Evolutionary conservation across 1,140 invertebrate species (phyloP).

Genomic region (Orchestia grillus): DNA sequence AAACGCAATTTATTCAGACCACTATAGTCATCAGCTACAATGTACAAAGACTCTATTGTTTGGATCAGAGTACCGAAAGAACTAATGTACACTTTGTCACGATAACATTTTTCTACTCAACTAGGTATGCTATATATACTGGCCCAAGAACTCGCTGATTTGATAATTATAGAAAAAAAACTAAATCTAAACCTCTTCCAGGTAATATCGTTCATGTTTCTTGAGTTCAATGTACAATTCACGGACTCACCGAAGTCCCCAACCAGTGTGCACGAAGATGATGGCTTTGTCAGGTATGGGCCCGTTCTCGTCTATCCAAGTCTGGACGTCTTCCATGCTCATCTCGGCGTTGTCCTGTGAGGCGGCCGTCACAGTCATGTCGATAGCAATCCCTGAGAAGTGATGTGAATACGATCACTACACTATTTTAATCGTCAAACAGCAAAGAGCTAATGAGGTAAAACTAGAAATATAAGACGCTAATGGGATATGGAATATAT

Average conservation of each 20-base stretch:
- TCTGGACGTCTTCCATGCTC: neutral
- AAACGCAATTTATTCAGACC: neutral
- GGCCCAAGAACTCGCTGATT: too few species aligned
- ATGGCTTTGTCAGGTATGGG: neutral
- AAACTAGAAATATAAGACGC: neutral
- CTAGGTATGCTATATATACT: too few species aligned
- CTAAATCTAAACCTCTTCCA: too few species aligned
- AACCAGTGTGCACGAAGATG: neutral
- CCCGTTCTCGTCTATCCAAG: conserved; percentile 16
- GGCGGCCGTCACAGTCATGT: neutral
- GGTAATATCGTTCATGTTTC: too few species aligned
- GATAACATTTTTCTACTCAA: too few species aligned
- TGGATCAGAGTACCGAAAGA: neutral
- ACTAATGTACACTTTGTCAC: neutral
- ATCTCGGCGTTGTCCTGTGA: neutral
- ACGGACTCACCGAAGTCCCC: neutral
- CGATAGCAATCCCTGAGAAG: neutral
- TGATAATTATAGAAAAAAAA: too few species aligned
- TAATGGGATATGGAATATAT: too few species aligned
- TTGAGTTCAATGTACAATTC: too few species aligned
- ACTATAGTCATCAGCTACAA: neutral
- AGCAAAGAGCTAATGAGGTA: conserved; percentile 56
- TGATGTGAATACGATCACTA: neutral
- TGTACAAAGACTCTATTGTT: neutral
- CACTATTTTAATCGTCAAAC: neutral